A percentile compares a stretch with the other conserved stretches of the same genome.
Conservation (phyloP, 2,888 invertebrate species). For the Octonoba sinensis region DNA sequence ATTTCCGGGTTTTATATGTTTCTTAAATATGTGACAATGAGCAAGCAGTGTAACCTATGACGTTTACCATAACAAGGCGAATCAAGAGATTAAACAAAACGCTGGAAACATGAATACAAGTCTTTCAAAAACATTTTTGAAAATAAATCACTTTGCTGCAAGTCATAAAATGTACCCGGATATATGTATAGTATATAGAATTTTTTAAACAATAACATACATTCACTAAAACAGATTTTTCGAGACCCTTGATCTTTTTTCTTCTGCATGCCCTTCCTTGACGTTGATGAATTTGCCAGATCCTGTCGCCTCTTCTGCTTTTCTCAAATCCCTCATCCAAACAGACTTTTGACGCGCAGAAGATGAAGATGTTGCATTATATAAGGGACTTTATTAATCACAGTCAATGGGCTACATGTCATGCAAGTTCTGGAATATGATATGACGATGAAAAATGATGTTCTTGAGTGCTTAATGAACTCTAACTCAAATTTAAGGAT, state of each 20-base stretch:
- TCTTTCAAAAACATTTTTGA: too few species aligned
- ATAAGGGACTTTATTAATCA: conserved; percentile 50
- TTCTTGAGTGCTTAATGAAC: not conserved
- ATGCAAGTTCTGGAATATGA: conserved; percentile 24
- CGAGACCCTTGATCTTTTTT: conserved; percentile 43
- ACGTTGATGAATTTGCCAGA: conserved; percentile 50
- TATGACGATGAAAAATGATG: conserved; percentile 36
- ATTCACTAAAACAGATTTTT: conserved; percentile 4
- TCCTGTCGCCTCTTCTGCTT: conserved; percentile 36
- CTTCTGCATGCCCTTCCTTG: conserved; percentile 40
- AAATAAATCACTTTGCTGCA: too few species aligned
- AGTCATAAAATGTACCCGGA: too few species aligned
- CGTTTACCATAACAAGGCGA: too few species aligned
- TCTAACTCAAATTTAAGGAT: not conserved
- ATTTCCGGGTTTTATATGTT: too few species aligned
- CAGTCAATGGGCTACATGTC: conserved; percentile 19
- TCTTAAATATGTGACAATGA: too few species aligned
- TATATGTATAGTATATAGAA: too few species aligned
- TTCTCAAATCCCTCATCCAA: conserved; percentile 38
- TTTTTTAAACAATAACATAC: too few species aligned
- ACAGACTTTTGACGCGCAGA: conserved; percentile 21
- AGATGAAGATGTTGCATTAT: conserved; percentile 57
- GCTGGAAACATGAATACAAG: too few species aligned
- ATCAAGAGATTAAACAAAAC: too few species aligned
- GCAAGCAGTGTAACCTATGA: too few species aligned